These are phyloP conservation scores for Ophthalmolycus amberensis DNA, from an alignment of 2,113 vertebrate genomes.

Conservation along the genomic window DNA sequence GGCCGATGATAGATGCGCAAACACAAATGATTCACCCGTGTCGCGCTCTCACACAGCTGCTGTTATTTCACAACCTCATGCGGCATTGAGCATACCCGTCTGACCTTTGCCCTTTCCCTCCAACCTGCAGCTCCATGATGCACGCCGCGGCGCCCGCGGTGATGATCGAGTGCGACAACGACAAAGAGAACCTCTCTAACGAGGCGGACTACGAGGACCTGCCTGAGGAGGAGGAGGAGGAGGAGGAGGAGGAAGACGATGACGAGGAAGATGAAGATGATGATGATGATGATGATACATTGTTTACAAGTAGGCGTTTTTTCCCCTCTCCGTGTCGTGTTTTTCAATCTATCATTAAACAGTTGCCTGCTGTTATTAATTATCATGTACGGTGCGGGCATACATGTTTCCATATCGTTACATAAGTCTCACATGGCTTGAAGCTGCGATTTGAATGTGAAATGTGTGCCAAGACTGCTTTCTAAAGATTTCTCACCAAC, in stretches of 20 bases:
- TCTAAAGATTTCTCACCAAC: neutral
- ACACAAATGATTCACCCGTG: neutral
- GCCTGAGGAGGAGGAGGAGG: constrained; percentile 88
- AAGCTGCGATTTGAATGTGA: no score
- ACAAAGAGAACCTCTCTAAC: constrained; percentile 96
- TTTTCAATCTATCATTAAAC: neutral
- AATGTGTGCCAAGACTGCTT: neutral
- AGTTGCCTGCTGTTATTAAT: neutral
- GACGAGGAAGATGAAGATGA: constrained; percentile 76
- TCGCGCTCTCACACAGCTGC: neutral
- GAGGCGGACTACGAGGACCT: constrained; percentile 89
- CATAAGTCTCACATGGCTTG: no score
- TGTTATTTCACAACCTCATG: constrained; percentile 14
- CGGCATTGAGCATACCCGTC: neutral
- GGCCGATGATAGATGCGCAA: neutral
- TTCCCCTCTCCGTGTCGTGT: no score
- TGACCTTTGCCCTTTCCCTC: constrained; percentile 47
- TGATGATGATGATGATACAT: constrained; percentile 84
- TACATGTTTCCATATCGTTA: no score
- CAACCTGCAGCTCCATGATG: constrained; percentile 88
- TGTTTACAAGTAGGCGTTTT: constrained; percentile 90
- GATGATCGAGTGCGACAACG: constrained; percentile 93
- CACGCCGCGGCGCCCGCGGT: constrained; percentile 89
- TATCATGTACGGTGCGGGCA: no score
- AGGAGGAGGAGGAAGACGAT: constrained; percentile 84